Evolutionary conservation across 2,113 vertebrate species (phyloP).

Genomic region (Laticauda laticaudata): DNA sequence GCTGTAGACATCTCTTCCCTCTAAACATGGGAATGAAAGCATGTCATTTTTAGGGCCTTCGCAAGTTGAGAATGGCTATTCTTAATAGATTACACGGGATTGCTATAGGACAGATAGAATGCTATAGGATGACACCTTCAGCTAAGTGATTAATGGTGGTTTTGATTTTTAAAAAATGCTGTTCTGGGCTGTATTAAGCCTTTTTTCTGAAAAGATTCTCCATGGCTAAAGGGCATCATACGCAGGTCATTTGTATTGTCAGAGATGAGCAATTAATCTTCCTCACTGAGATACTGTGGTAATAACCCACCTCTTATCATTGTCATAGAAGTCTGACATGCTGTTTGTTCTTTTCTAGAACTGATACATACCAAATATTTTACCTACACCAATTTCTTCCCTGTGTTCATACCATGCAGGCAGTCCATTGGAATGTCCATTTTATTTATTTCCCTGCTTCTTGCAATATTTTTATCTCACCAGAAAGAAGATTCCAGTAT

Average conservation of each 20-base stretch:
- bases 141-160: conserved; percentile 32
- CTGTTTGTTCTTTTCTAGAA: background rate
- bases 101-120: background rate
- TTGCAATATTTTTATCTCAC: background rate
- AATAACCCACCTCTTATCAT: background rate
- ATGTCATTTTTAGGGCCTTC: background rate
- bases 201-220: background rate
- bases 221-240: conserved; percentile 36
- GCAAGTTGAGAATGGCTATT: background rate
- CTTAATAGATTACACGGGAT: background rate
- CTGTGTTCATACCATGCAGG: background rate
- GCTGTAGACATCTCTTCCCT: conserved; percentile 24
- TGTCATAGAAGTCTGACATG: background rate
- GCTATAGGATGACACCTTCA: rapidly evolving
- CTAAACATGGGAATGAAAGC: conserved; percentile 26
- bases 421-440: background rate
- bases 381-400: background rate
- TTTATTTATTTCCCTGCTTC: background rate
- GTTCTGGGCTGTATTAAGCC: background rate
- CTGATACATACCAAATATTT: background rate
- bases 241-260: conserved; percentile 38
- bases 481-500: background rate
- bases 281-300: background rate
- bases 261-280: background rate
- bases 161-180: background rate